Percentiles rank a stretch among this genome's conserved stretches.
phyloP scores from a whole-genome alignment of 2,113 vertebrate genomes.

The Gymnarchus niloticus region DNA sequence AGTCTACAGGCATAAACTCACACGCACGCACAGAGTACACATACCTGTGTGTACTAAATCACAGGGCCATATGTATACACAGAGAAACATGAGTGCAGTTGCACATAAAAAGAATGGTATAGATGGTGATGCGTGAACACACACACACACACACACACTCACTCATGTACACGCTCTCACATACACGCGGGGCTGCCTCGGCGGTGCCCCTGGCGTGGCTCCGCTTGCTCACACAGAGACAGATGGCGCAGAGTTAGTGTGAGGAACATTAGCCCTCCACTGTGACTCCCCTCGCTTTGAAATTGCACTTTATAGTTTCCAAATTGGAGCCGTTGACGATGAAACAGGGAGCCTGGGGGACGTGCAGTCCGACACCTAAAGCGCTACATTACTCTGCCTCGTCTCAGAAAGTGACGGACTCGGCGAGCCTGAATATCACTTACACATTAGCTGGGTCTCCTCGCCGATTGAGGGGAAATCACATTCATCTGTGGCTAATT shows the following conservation, averaged over 20 bases:
- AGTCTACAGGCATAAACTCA: slow-evolving; percentile 45
- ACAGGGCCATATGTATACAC: too few relatives aligned
- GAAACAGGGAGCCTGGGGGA: slow-evolving; percentile 10
- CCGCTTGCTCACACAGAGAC: slow-evolving; percentile 46
- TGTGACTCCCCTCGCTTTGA: slow-evolving; percentile 47
- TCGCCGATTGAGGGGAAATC: neutral
- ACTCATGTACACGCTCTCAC: neutral
- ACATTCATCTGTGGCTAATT: neutral
- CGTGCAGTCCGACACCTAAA: slow-evolving; percentile 15
- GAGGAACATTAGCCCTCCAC: slow-evolving; percentile 47
- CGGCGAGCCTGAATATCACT: neutral
- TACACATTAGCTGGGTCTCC: neutral
- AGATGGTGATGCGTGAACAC: neutral
- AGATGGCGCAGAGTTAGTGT: slow-evolving; percentile 61
- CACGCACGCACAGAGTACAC: slow-evolving; percentile 24
- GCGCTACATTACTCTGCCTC: neutral
- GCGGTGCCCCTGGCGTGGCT: slow-evolving; percentile 19
- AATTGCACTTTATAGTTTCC: slow-evolving; percentile 26
- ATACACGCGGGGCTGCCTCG: slow-evolving; percentile 18
- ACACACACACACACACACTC: neutral
- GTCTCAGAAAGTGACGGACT: neutral
- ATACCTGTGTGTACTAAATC: too few relatives aligned
- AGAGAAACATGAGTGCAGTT: slow-evolving; percentile 19
- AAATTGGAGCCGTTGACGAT: slow-evolving; percentile 18
- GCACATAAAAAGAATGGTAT: slow-evolving; percentile 11